Base-by-base conservation (phyloP, 2,888 invertebrate species). In the Himalopsyche tibetana region DNA sequence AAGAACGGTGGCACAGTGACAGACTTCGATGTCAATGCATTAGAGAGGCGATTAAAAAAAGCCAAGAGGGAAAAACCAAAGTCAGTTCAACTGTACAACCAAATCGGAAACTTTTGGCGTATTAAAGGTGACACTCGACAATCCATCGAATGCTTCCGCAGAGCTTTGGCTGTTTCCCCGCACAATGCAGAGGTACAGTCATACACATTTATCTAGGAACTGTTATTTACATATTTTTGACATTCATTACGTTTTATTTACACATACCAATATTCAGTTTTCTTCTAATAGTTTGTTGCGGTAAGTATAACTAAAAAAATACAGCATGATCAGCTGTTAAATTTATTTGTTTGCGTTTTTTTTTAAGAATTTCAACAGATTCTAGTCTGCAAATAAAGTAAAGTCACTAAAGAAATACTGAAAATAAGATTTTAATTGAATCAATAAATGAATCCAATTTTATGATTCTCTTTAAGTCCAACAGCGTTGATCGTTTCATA, bases 71-170 rank as follows among this genome's bases (percentile, higher is more conserved):
- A 96, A 93, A 97, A 97, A 92, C 96, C 97, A 86, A 96, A 96
- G 90, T 96, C 96, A 84, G 96, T 97, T 40, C 96, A 97, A 90
- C 93, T 97, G 82, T 97, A 97, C 91, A 98, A 97, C 91, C 97
- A 98, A 91, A 97, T 98, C 90, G 98, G 98, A 2, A 98, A 98
- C 92, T 98, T 97, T 91, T 98, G 97, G 97, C 94, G 97, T 88
- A 96, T 98, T 89, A 97, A 97, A 91, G 98, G 98, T 5, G 96
- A 98, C 90, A 96, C 97, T 8, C 94, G 96, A 90, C 95, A 95
- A 90, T 96, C 97, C 0, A 97, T 98, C 88, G 98, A 98, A 91
- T 98, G 98, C 91, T 98, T 98, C 92, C 94, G 98, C 88, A 94
- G 97, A 90, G 97, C 97, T 5, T 93, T 98, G 38, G 96, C 96